Evolutionary conservation across 2,113 vertebrate species (phyloP).

Genomic region (Hystrix cristata): DNA sequence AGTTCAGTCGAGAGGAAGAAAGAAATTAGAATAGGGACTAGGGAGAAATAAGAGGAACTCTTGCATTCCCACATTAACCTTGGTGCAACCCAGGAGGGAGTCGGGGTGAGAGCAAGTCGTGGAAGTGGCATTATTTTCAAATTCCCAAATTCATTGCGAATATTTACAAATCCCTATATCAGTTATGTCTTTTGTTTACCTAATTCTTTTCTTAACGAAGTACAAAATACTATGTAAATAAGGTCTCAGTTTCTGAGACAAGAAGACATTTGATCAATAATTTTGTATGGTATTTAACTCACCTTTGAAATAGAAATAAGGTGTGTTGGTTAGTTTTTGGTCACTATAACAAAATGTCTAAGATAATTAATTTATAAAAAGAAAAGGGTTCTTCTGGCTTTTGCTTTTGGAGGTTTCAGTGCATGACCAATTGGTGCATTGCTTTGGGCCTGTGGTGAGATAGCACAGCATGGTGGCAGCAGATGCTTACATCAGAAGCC

Average conservation of each 20-base stretch:
- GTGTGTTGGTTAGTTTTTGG: not conserved
- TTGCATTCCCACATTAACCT: not conserved
- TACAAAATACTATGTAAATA: not conserved
- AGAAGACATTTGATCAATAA: not conserved
- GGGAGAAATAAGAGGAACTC: not conserved
- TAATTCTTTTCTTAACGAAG: constrained; percentile 34
- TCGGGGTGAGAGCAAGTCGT: not conserved
- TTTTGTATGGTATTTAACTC: not conserved
- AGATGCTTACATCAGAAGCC: not conserved
- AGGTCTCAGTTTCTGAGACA: not conserved
- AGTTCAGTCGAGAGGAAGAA: not conserved
- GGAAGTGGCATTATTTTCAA: constrained; percentile 42
- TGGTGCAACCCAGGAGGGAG: not conserved
- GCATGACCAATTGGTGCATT: not conserved
- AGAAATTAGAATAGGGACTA: not conserved
- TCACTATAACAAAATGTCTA: not conserved
- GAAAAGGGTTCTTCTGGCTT: not conserved
- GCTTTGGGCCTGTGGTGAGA: not conserved
- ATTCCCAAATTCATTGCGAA: constrained; percentile 6
- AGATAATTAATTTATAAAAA: not conserved
- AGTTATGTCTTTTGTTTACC: constrained; percentile 21
- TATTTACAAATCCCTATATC: constrained; percentile 42
- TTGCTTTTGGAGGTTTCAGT: not conserved
- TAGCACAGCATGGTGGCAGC: not conserved
- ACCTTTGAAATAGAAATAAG: constrained; percentile 7